A percentile compares a stretch with the other conserved stretches of the same genome.
Evolutionary conservation across 2,113 vertebrate species (phyloP).

Genomic region (Tragelaphus imberbis): DNA sequence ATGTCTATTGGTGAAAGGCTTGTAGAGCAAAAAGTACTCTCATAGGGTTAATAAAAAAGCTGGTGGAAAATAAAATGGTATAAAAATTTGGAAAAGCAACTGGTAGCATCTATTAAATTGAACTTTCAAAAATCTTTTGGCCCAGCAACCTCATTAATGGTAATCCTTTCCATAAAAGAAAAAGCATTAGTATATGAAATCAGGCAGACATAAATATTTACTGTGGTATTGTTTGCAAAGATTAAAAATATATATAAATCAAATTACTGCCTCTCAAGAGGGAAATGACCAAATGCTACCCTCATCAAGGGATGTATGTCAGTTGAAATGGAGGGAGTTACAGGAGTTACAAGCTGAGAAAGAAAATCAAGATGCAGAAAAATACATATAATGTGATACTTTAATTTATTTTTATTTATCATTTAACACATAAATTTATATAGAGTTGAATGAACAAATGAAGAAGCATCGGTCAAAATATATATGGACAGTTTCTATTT

Average conservation of each 20-base stretch:
- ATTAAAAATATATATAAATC: neutral
- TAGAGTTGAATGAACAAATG: neutral
- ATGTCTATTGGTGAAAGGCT: neutral
- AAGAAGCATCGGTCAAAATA: neutral
- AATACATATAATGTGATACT: neutral
- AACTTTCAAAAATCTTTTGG: conserved; percentile 22
- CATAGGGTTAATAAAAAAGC: neutral
- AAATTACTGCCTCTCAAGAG: neutral
- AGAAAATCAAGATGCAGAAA: neutral
- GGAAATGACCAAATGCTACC: neutral
- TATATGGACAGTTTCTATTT: neutral
- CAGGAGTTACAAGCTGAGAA: neutral
- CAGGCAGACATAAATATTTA: neutral
- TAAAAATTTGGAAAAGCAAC: neutral
- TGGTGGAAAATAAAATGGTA: neutral
- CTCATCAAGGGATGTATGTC: neutral
- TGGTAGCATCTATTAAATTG: neutral
- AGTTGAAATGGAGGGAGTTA: neutral
- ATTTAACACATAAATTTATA: neutral
- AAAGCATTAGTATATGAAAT: neutral
- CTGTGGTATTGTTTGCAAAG: neutral
- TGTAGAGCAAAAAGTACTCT: neutral
- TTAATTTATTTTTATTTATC: neutral
- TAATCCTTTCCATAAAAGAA: neutral
- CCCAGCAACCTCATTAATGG: neutral